Percentiles rank a stretch among this genome's conserved stretches.
These are phyloP conservation scores for Phyto melanocephala DNA, from an alignment of 2,888 invertebrate species.

Conservation along the genomic window DNA sequence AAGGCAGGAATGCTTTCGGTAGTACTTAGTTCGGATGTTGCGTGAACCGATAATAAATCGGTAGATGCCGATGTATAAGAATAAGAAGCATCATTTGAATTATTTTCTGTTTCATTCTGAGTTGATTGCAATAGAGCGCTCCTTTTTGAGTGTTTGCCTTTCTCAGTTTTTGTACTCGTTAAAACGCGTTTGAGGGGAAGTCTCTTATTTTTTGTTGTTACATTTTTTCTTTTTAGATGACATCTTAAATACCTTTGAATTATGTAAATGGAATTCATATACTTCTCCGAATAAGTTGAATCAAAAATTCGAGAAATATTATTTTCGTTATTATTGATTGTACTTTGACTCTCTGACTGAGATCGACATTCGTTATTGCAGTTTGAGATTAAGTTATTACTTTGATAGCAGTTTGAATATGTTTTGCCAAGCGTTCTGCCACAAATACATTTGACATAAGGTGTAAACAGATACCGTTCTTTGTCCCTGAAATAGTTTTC, in stretches of 20 bases:
- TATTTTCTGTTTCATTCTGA: conserved; percentile 67
- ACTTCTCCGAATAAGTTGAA: conserved; percentile 50
- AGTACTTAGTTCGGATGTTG: conserved; percentile 62
- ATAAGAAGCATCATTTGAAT: conserved; percentile 72
- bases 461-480: conserved; percentile 49
- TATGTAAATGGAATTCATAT: conserved; percentile 69
- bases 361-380: neutral
- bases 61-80: conserved; percentile 74
- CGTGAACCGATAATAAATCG: conserved; percentile 70
- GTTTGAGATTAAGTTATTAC: neutral
- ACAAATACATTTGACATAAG: conserved; percentile 69
- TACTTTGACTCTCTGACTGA: neutral
- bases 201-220: neutral
- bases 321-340: neutral
- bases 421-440: conserved; percentile 65
- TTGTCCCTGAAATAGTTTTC: conserved; percentile 69
- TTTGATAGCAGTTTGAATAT: neutral
- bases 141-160: neutral
- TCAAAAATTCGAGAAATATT: neutral
- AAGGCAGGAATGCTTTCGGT: conserved; percentile 66
- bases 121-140: conserved; percentile 39
- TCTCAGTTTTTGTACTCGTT: neutral
- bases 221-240: conserved; percentile 63
- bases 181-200: neutral
- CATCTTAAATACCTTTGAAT: conserved; percentile 72